A percentile compares a stretch with the other conserved stretches of the same genome.
phyloP scores from a whole-genome alignment of 1,140 invertebrate species.

The Aphidius ervi region DNA sequence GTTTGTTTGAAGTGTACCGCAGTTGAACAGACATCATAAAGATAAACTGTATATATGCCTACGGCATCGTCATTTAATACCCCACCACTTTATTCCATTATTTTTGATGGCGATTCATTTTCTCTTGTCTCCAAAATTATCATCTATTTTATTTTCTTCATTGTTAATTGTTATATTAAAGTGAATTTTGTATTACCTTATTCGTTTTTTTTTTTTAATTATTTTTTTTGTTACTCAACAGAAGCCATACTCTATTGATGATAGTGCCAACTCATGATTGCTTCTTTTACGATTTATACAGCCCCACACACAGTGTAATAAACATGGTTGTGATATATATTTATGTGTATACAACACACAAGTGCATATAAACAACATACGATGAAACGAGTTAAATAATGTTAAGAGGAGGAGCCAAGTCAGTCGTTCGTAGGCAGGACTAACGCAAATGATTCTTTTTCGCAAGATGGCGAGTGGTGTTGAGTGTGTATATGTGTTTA shows the following conservation, averaged over 20 bases:
- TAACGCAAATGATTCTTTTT: slow-evolving; percentile 53
- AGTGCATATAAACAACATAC: too few species aligned
- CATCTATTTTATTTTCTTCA: slow-evolving; percentile 19
- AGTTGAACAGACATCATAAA: slow-evolving; percentile 51
- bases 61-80: slow-evolving; percentile 47
- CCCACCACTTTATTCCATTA: slow-evolving; percentile 50
- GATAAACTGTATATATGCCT: slow-evolving; percentile 49
- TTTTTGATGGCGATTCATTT: slow-evolving; percentile 36
- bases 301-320: slow-evolving; percentile 43
- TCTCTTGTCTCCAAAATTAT: too few species aligned
- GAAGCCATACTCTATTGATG: background rate
- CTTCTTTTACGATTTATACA: slow-evolving; percentile 49
- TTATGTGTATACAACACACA: slow-evolving; percentile 25
- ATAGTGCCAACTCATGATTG: slow-evolving; percentile 12
- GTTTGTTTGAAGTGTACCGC: slow-evolving; percentile 51
- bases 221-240: too few species aligned
- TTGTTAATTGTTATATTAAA: background rate
- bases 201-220: too few species aligned
- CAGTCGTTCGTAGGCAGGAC: slow-evolving; percentile 55
- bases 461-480: slow-evolving; percentile 53
- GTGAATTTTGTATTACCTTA: background rate
- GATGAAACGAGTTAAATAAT: too few species aligned
- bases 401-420: slow-evolving; percentile 51
- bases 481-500: slow-evolving; percentile 25
- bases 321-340: slow-evolving; percentile 53